Evolutionary conservation across 1,140 invertebrate genomes (phyloP).

Genomic region (Bradysia coprophila): DNA sequence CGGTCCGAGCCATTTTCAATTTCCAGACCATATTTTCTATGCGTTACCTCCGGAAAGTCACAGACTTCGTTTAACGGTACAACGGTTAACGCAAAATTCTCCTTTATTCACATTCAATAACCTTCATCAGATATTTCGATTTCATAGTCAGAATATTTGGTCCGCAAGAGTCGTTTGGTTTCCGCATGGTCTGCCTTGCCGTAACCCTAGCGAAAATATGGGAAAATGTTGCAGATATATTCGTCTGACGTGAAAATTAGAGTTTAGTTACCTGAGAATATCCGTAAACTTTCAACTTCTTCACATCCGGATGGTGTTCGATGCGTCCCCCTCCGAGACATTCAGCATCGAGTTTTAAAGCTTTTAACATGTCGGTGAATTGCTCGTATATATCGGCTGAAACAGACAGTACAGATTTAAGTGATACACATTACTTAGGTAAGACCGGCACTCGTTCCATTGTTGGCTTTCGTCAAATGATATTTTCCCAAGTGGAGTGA

Average conservation of each 20-base stretch:
- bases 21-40: too few species aligned
- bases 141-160: constrained; percentile 15
- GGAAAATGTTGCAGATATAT: too few species aligned
- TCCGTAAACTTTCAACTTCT: constrained; percentile 51
- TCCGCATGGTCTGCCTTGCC: constrained; percentile 21
- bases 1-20: too few species aligned
- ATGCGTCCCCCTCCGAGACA: constrained; percentile 66
- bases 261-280: constrained; percentile 62
- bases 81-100: not conserved
- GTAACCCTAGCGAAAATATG: constrained; percentile 12
- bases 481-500: too few species aligned
- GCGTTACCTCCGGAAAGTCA: too few species aligned
- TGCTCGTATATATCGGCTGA: constrained; percentile 46
- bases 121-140: constrained; percentile 22
- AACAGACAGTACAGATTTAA: constrained; percentile 4
- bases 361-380: constrained; percentile 14
- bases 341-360: constrained; percentile 33
- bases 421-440: not conserved
- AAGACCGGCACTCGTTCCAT: too few species aligned
- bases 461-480: too few species aligned
- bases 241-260: too few species aligned
- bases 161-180: constrained; percentile 12
- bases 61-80: too few species aligned
- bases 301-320: constrained; percentile 37
- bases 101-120: constrained; percentile 11